Base-by-base conservation (phyloP, 2,113 vertebrate genomes). In the Leptobrachium ailaonicum region DNA sequence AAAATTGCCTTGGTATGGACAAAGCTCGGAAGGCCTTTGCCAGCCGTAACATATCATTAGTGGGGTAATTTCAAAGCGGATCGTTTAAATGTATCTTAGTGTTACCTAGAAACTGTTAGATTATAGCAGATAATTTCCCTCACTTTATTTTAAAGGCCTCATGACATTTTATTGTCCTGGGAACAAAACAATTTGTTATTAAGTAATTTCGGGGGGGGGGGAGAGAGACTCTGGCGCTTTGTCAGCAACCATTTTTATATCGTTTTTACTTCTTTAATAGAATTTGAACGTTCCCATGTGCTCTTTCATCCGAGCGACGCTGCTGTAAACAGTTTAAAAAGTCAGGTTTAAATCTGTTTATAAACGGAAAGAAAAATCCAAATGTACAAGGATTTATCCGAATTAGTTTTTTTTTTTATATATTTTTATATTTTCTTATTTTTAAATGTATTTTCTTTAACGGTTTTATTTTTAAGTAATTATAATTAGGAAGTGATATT, bases 1-100 rank as follows among this genome's bases (percentile, higher is more conserved):
- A 53, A 88, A 86, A 87, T 86, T 89, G 82, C 82, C 82, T 2
- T 44, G 82, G 62, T 70, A 86, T 88, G 75, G 84, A 63, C 72
- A 76, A 86, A 80, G 82, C 82, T 14, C 86, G 85, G 75, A n/a
- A 83, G 78, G 45, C 66, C 83, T 85, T 89, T 88, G 82, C 82
- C 66, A 85, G 64, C 0, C 5, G 40, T 74, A 78, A 80, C 66
- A 72, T 64, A 84, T 81, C 80, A 83, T 88, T 89, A 71, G 54
- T 84, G 85, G 82, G 87, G 77, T 82, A 82, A 82, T 85, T 78
- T 74, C 60, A 86, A 75, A 85, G 71, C 82, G 85, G 73, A 84
- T 66, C 82, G 43, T 41, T 77, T 83, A 63, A 86, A 76, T 68
- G 79, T 32, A 64, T 63, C n/a, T 79, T 83, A 84, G 85, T 89